These are phyloP conservation scores for Leptopterna dolabrata DNA, from an alignment of 2,888 invertebrate genomes.

Conservation along the genomic window DNA sequence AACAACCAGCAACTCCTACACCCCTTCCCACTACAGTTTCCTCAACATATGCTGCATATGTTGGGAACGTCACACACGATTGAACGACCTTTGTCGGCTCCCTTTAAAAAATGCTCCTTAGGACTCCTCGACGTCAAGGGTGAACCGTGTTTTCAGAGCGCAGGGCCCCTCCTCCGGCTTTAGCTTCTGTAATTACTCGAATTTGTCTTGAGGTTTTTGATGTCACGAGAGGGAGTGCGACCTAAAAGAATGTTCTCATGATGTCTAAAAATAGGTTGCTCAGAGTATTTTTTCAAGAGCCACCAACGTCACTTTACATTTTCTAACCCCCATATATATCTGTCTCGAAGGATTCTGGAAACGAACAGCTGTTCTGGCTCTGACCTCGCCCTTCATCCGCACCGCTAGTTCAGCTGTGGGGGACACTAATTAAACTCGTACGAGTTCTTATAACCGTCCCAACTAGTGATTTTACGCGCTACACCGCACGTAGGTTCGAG, in stretches of 20 bases:
- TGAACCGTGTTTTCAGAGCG: neutral
- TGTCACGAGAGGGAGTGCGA: neutral
- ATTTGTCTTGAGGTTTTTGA: conserved; percentile 36
- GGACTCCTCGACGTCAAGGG: conserved; percentile 1
- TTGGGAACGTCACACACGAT: conserved; percentile 53
- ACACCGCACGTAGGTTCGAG: neutral
- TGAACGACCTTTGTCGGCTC: conserved; percentile 26
- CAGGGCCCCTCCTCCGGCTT: neutral
- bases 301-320: neutral
- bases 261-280: neutral
- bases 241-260: neutral
- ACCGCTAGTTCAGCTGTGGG: neutral
- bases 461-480: neutral
- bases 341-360: neutral
- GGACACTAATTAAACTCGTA: neutral
- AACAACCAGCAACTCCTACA: neutral
- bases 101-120: conserved; percentile 22
- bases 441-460: neutral
- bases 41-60: conserved; percentile 52
- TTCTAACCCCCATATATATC: neutral
- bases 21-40: neutral
- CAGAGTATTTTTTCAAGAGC: neutral
- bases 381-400: neutral
- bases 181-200: conserved; percentile 31
- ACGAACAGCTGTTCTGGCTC: neutral